Evolutionary conservation across 1,140 invertebrate species (phyloP), one percentile per base, ranked within the genome.

Genomic region (Glomeris maerens): DNA sequence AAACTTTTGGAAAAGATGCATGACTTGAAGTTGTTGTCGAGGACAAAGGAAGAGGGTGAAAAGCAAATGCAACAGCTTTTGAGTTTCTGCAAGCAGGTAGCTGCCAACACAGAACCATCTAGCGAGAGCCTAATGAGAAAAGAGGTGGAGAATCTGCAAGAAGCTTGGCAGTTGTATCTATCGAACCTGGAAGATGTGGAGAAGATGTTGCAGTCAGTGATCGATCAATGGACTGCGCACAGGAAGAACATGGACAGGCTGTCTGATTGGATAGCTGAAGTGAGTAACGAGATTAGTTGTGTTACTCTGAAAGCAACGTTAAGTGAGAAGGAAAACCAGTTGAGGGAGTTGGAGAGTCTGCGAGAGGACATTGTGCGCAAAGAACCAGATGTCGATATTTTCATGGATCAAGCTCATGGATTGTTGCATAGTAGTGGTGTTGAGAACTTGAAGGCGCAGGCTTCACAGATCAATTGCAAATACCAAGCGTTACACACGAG

Each of bases 361-460:
- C 73, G 82, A n/a, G 79, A 87, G 52, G 66, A 74, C 27, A 78
- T 93, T 49, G 65, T 79, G 27, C 74, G 73, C 21, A 81, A 84
- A 60, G 87, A 92, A 65, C 77, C 64, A 27, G 65, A 68, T 47
- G 81, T 95, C 51, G 90, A 95, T 67, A 73, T 77, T 25, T 93
- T 95, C 65, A 78, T 89, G 10, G 91, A 95, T 66, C 79, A 80
- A 56, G 85, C 84, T n/a, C 87, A 94, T 63, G 77, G 77, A 23
- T 69, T 95, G 42, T 74, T 92, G 1, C 83, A 91, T 62, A 72
- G 78, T 1, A 89, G 84, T 65, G 83, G 79, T 2, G 83, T 87
- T 1, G 85, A 91, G 55, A 76, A 84, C 45, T 76, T 95, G 3
- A 89, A 90, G 63, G 84, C 84, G 4, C 69, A 90, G 47, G 81